Conservation (phyloP, 2,797 vertebrate species). For the Sebastes paucispinis region DNA sequence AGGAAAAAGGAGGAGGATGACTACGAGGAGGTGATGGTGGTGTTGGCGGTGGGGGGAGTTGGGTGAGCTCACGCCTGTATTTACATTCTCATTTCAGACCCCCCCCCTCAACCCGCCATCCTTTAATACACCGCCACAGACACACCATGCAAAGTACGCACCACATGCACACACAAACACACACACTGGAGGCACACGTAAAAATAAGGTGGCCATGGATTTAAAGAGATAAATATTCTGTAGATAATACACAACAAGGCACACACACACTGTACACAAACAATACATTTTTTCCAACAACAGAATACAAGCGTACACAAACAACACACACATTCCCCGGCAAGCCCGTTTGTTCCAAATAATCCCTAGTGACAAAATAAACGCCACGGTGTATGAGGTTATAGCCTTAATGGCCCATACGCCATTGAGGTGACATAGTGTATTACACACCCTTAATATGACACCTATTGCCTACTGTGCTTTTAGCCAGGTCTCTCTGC, state of each 20-base stretch:
- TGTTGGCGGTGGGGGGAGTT: neutral
- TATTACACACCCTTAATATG: conserved; percentile 79
- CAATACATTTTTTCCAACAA: conserved; percentile 30
- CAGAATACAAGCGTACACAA: conserved; percentile 43
- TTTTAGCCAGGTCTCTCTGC: conserved; percentile 65
- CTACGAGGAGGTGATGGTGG: conserved; percentile 28
- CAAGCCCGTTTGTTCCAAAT: conserved; percentile 74
- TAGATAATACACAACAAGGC: conserved; percentile 28
- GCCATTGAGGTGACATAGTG: conserved; percentile 79
- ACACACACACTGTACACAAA: conserved; percentile 31
- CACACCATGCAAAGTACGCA: conserved; percentile 17
- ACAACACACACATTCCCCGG: conserved; percentile 45
- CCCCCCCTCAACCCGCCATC: neutral
- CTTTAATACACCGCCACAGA: conserved; percentile 55
- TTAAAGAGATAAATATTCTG: conserved; percentile 46
- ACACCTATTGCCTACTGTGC: conserved; percentile 73
- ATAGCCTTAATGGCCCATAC: conserved; percentile 75
- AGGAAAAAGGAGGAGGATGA: conserved; percentile 54
- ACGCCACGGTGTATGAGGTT: conserved; percentile 70
- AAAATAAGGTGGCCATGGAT: conserved; percentile 24
- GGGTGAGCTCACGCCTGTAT: conserved; percentile 62
- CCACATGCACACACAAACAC: neutral
- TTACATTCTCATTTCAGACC: conserved; percentile 73
- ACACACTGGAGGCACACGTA: neutral
- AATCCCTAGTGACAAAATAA: conserved; percentile 83